A percentile compares a stretch with the other conserved stretches of the same genome.
phyloP scores from a whole-genome alignment of 2,113 vertebrate genomes.

The Trogon surrucura region DNA sequence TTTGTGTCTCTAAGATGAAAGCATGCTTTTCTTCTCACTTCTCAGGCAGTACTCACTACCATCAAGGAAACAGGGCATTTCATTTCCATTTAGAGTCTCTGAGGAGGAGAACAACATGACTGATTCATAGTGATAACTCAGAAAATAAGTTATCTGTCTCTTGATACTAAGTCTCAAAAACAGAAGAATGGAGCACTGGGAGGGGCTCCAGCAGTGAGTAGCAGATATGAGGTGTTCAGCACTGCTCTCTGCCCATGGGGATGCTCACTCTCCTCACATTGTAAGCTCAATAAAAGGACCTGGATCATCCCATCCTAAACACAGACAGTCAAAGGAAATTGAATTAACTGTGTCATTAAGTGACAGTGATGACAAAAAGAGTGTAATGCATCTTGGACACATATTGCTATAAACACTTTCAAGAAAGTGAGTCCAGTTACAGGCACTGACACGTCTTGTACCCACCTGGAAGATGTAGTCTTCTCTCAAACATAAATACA shows the following conservation, averaged over 20 bases:
- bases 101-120: background rate
- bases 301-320: background rate
- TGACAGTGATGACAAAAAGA: background rate
- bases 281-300: background rate
- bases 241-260: accelerated
- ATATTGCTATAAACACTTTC: background rate
- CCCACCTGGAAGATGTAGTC: background rate
- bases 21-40: background rate
- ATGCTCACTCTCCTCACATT: background rate
- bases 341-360: background rate
- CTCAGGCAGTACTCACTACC: background rate
- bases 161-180: background rate
- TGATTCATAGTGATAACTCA: background rate
- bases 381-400: background rate
- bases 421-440: background rate
- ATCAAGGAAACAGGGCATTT: background rate
- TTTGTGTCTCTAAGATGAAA: background rate
- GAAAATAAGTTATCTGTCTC: background rate
- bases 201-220: background rate
- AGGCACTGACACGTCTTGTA: background rate
- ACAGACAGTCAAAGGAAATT: background rate
- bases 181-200: background rate
- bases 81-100: background rate
- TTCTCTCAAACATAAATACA: accelerated
- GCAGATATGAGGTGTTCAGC: background rate